Conservation (phyloP, 2,113 vertebrate genomes). For the Cyanoderma ruficeps region DNA sequence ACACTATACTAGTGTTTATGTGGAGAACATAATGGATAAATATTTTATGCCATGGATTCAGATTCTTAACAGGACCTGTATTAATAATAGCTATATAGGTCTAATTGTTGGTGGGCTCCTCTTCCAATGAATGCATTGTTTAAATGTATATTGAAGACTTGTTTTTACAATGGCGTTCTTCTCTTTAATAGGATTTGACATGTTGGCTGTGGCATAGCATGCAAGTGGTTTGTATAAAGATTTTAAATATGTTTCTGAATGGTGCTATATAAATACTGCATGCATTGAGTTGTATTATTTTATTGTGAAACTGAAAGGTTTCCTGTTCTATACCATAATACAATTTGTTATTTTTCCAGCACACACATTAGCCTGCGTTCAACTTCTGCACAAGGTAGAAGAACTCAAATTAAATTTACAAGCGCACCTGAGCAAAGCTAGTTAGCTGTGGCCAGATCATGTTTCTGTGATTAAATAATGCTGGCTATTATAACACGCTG, state of each 20-base stretch:
- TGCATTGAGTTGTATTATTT: neutral
- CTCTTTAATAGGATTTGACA: neutral
- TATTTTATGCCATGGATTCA: neutral
- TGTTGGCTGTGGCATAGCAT: neutral
- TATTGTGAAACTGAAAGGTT: neutral
- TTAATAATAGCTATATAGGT: neutral
- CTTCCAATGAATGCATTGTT: neutral
- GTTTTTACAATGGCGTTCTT: slow-evolving; percentile 17
- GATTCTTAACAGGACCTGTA: neutral
- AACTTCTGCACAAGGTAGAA: neutral
- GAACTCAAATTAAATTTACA: slow-evolving; percentile 32
- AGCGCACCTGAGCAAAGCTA: slow-evolving; percentile 15
- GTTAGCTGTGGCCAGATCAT: neutral
- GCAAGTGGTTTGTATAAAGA: slow-evolving; percentile 14
- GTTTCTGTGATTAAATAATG: slow-evolving; percentile 34
- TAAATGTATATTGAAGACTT: neutral
- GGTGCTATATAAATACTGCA: neutral
- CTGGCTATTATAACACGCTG: neutral
- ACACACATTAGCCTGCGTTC: neutral
- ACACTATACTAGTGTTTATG: neutral
- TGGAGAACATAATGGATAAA: neutral
- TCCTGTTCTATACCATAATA: slow-evolving; percentile 29
- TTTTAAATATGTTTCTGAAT: slow-evolving; percentile 13
- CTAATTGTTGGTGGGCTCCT: neutral
- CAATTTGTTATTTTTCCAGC: slow-evolving; percentile 18